Base-by-base conservation (phyloP, 2,888 invertebrate genomes). In the Hoplodrina blanda region DNA sequence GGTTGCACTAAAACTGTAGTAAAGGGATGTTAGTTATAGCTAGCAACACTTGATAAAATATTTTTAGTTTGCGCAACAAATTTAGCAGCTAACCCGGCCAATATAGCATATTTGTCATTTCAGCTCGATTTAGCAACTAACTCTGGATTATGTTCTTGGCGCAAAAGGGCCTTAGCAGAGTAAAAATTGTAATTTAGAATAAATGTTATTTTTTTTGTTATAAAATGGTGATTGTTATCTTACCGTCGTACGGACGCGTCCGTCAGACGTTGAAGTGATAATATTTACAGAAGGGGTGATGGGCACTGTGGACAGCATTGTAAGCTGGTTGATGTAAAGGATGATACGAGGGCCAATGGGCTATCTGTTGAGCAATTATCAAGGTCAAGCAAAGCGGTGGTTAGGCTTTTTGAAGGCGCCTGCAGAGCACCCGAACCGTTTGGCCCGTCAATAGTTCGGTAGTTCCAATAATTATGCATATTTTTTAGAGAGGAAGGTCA, bases 311-410 rank as follows among this genome's bases (percentile, higher is more conserved):
- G 33, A 25, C 77, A 68, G 80, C 76, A 77, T 62, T 46, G 81
- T 77, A 64, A 81, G 81, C 57, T 81, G 76, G 81, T 81, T 81
- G 76, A 61, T 81, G 76, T 77, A 81, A 77, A 33, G 76, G 76
- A 49, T 77, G 76, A 52, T 64, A 81, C 57, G 76, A 61, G 77
- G 76, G 81, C 76, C 76, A 81, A 70, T 77, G 76, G 76, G 70
- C 81, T 77, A 77, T 77, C 76, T 77, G 76, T 76, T 64, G 76
- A 82, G 82, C 56, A 81, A 78, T 60, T 59, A 56, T 66, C 55
- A 63, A 52, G 33, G 57, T 65, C 66, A 72, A 59, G 69, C 69
- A 60, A 61, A 74, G 67, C 52, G 0, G 15, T 57, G 13, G 62
- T 46, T 67, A 59, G 68, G 52, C 20, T 74, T 15, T 61, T 13